Percentiles rank a stretch among this genome's conserved stretches.
These are phyloP conservation scores for Apostichopus parvimensis DNA, from an alignment of 35 echinoderm and acorn worm species.

Conservation along the genomic window DNA sequence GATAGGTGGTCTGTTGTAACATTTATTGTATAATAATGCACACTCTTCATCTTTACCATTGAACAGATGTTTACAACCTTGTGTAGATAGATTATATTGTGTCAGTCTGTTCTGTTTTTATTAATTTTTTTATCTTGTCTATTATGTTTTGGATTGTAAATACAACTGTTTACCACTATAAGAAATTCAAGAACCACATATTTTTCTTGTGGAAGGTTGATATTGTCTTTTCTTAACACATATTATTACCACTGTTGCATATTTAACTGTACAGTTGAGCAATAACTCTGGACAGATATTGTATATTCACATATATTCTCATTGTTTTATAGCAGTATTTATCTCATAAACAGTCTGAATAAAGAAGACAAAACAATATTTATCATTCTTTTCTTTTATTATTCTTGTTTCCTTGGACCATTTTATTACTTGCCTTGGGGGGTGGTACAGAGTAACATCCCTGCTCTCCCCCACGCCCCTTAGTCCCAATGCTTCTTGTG, in stretches of 20 bases:
- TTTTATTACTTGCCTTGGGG: too few species aligned
- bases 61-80: too few species aligned
- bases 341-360: conserved; percentile 24
- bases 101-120: not conserved
- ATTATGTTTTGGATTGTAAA: conserved; percentile 7
- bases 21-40: too few species aligned
- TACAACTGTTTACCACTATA: not conserved
- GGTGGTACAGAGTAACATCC: too few species aligned
- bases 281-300: conserved; percentile 10
- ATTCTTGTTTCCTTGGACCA: too few species aligned
- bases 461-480: too few species aligned
- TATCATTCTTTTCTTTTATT: too few species aligned
- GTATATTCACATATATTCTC: conserved; percentile 39
- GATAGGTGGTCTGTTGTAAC: too few species aligned
- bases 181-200: not conserved
- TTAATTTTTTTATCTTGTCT: not conserved
- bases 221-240: not conserved
- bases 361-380: not conserved
- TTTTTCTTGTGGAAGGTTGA: not conserved
- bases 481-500: too few species aligned
- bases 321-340: conserved; percentile 36
- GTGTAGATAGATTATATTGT: too few species aligned
- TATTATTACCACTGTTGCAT: not conserved
- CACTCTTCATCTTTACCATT: too few species aligned
- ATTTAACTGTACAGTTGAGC: conserved; percentile 6